These are phyloP conservation scores for Nansenia antarctica DNA, from an alignment of 2,113 vertebrate genomes.

Conservation along the genomic window DNA sequence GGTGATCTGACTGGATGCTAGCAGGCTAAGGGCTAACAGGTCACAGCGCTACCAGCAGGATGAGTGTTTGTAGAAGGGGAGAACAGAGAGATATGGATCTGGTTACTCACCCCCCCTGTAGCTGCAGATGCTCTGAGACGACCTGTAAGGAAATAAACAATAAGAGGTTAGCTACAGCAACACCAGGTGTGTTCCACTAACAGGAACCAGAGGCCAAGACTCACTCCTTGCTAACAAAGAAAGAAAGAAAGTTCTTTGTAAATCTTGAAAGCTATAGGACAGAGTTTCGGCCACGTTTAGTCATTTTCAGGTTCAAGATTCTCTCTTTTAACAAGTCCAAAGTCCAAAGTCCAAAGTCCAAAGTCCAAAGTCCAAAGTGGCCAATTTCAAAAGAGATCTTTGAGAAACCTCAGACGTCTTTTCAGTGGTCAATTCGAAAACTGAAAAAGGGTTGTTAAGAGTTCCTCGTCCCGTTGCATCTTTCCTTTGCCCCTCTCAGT, in stretches of 20 bases:
- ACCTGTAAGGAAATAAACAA: conserved; percentile 36
- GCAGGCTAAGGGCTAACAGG: not conserved
- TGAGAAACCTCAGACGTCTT: not conserved
- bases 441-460: no score
- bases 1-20: not conserved
- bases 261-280: not conserved
- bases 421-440: no score
- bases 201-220: not conserved
- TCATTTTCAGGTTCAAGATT: not conserved
- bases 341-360: no score
- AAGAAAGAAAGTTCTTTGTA: not conserved
- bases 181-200: not conserved
- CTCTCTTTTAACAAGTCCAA: not conserved
- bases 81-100: conserved; percentile 17
- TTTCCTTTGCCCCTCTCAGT: not conserved
- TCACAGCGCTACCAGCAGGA: not conserved
- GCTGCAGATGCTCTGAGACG: conserved; percentile 20
- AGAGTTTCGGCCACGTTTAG: not conserved
- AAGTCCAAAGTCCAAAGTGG: no score
- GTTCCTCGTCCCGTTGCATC: not conserved
- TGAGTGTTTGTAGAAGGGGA: conserved; percentile 7
- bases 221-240: not conserved
- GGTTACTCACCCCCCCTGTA: conserved; percentile 17
- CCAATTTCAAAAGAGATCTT: not conserved
- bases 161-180: not conserved